These are phyloP conservation scores for Pangasius macronema DNA, from an alignment of 2,797 vertebrate genomes.

Conservation along the genomic window DNA sequence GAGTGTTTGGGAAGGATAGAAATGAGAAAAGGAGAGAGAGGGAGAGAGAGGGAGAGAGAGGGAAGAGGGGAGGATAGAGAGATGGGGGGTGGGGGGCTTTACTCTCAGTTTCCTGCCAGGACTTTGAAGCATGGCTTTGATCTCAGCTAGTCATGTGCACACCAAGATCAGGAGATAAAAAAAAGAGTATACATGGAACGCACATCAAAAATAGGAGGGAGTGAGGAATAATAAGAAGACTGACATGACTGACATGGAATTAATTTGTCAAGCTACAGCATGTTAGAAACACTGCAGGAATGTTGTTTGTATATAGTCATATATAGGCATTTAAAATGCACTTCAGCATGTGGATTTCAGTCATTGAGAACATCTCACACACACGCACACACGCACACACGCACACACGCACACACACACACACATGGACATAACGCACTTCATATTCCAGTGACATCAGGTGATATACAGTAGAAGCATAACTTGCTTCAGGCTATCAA, in stretches of 20 bases:
- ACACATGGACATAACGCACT: constrained; percentile 21
- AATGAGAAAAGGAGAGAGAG: constrained; percentile 21
- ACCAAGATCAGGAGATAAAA: constrained; percentile 72
- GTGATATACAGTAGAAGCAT: constrained; percentile 17
- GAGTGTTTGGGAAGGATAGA: constrained; percentile 46
- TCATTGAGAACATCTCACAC: constrained; percentile 13
- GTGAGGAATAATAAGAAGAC: constrained; percentile 59
- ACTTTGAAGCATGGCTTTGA: constrained; percentile 81
- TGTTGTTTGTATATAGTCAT: constrained; percentile 35
- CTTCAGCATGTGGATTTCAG: constrained; percentile 47
- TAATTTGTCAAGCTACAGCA: constrained; percentile 47
- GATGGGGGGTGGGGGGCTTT: constrained; percentile 55
- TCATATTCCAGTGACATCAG: constrained; percentile 36
- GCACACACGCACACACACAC: constrained; percentile 22
- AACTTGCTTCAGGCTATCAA: constrained; percentile 34
- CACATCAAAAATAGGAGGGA: constrained; percentile 50
- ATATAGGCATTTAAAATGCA: constrained; percentile 34
- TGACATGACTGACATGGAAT: constrained; percentile 61
- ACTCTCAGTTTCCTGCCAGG: constrained; percentile 69
- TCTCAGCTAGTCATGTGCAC: constrained; percentile 71
- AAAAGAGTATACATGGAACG: constrained; percentile 63
- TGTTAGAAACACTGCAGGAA: constrained; percentile 39
- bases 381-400: constrained; percentile 3
- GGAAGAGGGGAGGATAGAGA: constrained; percentile 11
- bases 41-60: not conserved